Conservation (phyloP, 92 coral and sea anemone genomes). For the Phenganax stokvisi region DNA sequence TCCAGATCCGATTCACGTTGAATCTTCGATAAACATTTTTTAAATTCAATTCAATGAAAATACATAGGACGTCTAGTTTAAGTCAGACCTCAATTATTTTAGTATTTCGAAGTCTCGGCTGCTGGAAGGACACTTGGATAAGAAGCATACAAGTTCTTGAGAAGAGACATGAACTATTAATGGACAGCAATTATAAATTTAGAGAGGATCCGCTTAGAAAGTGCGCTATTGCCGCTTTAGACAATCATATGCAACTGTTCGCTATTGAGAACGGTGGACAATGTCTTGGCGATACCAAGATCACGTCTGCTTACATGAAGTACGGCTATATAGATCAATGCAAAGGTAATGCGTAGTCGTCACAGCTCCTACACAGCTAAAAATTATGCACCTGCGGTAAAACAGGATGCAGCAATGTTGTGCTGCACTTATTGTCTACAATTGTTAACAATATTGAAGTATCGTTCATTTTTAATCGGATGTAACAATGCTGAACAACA, state of each 20-base stretch:
- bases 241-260: constrained; percentile 58
- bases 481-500: no score
- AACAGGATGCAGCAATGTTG: no score
- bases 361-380: no score
- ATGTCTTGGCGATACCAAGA: constrained; percentile 67
- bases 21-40: no score
- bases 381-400: no score
- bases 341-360: constrained; percentile 46
- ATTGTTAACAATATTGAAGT: no score
- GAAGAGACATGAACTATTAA: constrained; percentile 66
- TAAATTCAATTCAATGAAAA: no score
- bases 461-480: no score
- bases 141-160: constrained; percentile 76
- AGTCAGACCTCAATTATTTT: neutral
- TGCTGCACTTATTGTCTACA: no score
- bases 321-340: constrained; percentile 71
- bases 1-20: no score
- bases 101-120: constrained; percentile 81
- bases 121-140: constrained; percentile 92
- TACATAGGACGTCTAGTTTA: neutral
- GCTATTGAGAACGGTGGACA: constrained; percentile 97
- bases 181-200: constrained; percentile 86
- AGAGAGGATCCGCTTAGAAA: constrained; percentile 68
- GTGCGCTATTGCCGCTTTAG: constrained; percentile 83
- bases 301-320: constrained; percentile 51